Evolutionary conservation across 1,140 invertebrate genomes (phyloP).

Genomic region (Tenebrio molitor): DNA sequence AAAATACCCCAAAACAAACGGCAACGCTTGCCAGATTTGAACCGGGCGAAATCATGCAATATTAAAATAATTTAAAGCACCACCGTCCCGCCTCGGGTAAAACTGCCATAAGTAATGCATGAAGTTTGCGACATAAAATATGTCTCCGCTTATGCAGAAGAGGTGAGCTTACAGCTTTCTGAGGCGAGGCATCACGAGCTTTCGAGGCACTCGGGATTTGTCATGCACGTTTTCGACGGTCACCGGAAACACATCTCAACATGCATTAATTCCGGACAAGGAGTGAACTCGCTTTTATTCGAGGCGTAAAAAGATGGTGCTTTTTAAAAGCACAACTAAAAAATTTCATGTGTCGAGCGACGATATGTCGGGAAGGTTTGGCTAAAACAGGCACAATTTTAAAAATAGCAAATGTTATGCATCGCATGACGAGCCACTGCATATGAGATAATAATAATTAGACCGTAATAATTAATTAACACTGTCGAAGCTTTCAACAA

Average conservation of each 20-base stretch:
- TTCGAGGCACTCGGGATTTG: slow-evolving; percentile 56
- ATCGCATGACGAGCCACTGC: too few relatives aligned
- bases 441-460: too few relatives aligned
- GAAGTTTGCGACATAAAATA: slow-evolving; percentile 60
- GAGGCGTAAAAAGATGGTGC: background rate
- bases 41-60: slow-evolving; percentile 59
- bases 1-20: slow-evolving; percentile 53
- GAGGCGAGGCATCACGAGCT: slow-evolving; percentile 39
- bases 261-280: slow-evolving; percentile 31
- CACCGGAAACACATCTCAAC: slow-evolving; percentile 42
- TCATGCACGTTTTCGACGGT: slow-evolving; percentile 52
- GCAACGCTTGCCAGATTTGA: slow-evolving; percentile 57
- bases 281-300: slow-evolving; percentile 17
- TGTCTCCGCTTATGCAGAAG: slow-evolving; percentile 59
- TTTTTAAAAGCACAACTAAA: too few relatives aligned
- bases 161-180: slow-evolving; percentile 47
- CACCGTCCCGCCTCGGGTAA: slow-evolving; percentile 47
- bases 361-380: too few relatives aligned
- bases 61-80: slow-evolving; percentile 61
- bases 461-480: too few relatives aligned
- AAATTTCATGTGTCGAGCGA: too few relatives aligned
- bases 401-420: too few relatives aligned
- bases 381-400: too few relatives aligned
- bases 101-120: slow-evolving; percentile 60
- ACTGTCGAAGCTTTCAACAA: too few relatives aligned